Evolutionary conservation across 2,113 vertebrate species (phyloP).

Genomic region (Callopanchax toddi): DNA sequence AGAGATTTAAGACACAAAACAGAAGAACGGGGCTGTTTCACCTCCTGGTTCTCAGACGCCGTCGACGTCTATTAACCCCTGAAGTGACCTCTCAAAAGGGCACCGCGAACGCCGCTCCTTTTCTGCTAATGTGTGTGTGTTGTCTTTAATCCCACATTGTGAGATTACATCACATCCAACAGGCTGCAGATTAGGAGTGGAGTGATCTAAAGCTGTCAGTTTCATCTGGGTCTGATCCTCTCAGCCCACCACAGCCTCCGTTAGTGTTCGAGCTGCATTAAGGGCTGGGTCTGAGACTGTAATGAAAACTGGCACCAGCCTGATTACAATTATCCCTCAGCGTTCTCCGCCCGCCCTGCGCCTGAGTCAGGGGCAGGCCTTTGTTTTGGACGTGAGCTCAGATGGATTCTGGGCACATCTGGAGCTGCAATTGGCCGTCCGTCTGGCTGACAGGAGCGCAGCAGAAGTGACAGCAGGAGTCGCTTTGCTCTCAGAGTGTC

Average conservation of each 20-base stretch:
- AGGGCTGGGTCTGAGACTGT: constrained; percentile 22
- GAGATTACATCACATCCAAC: constrained; percentile 73
- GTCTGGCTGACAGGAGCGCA: constrained; percentile 44
- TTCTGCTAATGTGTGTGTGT: constrained; percentile 20
- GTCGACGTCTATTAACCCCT: constrained; percentile 69
- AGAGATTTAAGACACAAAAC: constrained; percentile 27
- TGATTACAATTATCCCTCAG: constrained; percentile 73
- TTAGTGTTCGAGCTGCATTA: constrained; percentile 36
- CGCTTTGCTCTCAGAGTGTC: constrained; percentile 45
- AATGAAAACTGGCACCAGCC: constrained; percentile 69
- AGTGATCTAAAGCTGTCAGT: constrained; percentile 64
- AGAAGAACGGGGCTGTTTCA: constrained; percentile 36
- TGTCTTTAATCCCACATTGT: constrained; percentile 55
- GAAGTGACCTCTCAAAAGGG: constrained; percentile 63
- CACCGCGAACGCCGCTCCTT: constrained; percentile 31
- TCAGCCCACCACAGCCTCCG: constrained; percentile 26
- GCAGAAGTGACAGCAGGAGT: constrained; percentile 35
- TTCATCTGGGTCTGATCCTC: constrained; percentile 44
- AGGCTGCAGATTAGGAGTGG: constrained; percentile 71
- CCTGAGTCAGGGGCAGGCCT: constrained; percentile 21
- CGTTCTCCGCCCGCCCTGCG: constrained; percentile 56
- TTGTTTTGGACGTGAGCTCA: constrained; percentile 37
- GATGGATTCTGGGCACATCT: constrained; percentile 63
- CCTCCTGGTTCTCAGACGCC: constrained; percentile 53
- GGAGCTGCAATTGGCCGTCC: constrained; percentile 57